Evolutionary conservation across 2,888 invertebrate species (phyloP), one percentile per base, ranked within the genome.

Genomic region (Aphidius colemani): DNA sequence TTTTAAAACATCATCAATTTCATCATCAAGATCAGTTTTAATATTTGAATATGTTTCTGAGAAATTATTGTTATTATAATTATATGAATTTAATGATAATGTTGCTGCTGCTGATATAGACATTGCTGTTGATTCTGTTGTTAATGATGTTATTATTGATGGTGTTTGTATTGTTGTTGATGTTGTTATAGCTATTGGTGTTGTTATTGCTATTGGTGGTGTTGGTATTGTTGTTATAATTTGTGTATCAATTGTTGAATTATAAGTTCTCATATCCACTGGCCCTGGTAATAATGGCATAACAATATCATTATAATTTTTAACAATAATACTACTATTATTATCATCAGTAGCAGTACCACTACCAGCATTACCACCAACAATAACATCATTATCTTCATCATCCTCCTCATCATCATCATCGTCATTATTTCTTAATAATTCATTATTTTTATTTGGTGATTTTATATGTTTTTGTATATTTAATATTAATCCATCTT

Each of bases 201-300:
- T 30, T 30, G 30, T 30, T 2, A 30, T 30, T 30, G 30, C 1
- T 30, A 30, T 30, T 41, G 88, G 86, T 7, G 90, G 83, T 40
- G 88, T 89, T 70, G 89, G 89, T 71, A 91, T 91, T 1, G 90
- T 88, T 1, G 89, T 87, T 11, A 88, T 90, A 49, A 84, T 83
- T 64, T 86, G 85, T 40, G 86, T 85, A 67, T 89, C 89, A 65
- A 86, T 85, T 1, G 86, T 84, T 41, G 83, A 85, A 75, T 89
- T 92, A 78, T 94, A 94, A 0, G 94, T 94, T 61, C 94, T 88
- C 94, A 94, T 94, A 78, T 94, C 94, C 0, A 94, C 94, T 0
- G 94, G 94, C 2, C 93, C 94, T 0, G 94, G 94, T 67, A 94
- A 81, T 59, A 94, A 87, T 0, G 92, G 90, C 70, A 88, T 86